phyloP scores from a whole-genome alignment of 2,113 vertebrate genomes.

The Chinchilla lanigera region DNA sequence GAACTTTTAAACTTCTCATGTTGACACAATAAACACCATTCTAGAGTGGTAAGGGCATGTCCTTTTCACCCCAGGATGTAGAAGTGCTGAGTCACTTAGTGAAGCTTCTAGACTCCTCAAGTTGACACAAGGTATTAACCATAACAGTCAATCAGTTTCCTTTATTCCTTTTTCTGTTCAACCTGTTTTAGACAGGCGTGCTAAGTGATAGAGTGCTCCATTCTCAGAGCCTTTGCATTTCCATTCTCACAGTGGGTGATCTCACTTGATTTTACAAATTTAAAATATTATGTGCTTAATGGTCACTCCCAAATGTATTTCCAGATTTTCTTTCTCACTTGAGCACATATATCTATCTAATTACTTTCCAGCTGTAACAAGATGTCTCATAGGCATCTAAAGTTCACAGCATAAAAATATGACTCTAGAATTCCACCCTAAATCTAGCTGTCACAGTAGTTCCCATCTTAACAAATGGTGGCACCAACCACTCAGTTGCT shows the following conservation, averaged over 20 bases:
- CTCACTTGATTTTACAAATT: neutral
- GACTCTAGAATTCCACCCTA: neutral
- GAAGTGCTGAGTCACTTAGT: too few species aligned
- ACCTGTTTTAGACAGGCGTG: neutral
- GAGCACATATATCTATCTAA: neutral
- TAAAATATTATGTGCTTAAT: neutral
- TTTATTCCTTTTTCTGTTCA: neutral
- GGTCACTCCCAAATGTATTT: neutral
- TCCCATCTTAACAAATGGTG: neutral
- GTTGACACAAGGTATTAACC: too few species aligned
- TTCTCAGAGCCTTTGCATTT: conserved; percentile 3
- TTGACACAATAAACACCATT: too few species aligned
- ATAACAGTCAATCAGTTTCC: neutral
- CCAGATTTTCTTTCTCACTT: neutral
- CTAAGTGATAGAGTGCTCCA: neutral
- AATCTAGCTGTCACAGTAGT: neutral
- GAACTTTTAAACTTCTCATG: too few species aligned
- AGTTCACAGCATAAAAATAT: conserved; percentile 8
- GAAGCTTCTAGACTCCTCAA: too few species aligned
- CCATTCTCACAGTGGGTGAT: neutral
- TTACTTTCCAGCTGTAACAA: neutral
- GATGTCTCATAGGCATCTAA: neutral
- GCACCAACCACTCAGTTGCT: neutral
- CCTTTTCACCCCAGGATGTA: too few species aligned
- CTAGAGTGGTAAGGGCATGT: too few species aligned